A percentile compares a stretch with the other conserved stretches of the same genome.
Evolutionary conservation across 2,888 invertebrate species (phyloP).

Genomic region (Drymonia ruficornis): DNA sequence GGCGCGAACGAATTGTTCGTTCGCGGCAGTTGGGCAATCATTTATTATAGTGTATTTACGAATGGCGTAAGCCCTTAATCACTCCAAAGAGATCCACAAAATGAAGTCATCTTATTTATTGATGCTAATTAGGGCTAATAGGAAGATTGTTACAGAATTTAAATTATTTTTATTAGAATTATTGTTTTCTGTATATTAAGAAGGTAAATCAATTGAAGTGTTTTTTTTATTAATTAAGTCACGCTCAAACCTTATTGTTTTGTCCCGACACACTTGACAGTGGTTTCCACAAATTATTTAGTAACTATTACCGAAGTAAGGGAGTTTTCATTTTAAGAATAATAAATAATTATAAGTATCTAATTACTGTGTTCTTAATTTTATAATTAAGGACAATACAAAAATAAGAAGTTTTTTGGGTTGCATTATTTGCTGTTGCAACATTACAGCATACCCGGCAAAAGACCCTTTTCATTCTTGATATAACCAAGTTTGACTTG

Average conservation of each 20-base stretch:
- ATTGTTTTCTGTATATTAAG: conserved; percentile 80
- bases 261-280: conserved; percentile 45
- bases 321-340: conserved; percentile 72
- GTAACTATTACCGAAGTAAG: conserved; percentile 65
- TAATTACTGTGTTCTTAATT: conserved; percentile 43
- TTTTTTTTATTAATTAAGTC: conserved; percentile 66
- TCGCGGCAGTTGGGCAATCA: not conserved
- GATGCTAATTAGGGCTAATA: conserved; percentile 74
- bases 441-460: too few species aligned
- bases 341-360: conserved; percentile 76
- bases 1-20: too few species aligned
- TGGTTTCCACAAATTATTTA: conserved; percentile 62
- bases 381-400: conserved; percentile 9
- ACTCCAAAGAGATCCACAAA: conserved; percentile 70
- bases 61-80: conserved; percentile 40
- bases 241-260: conserved; percentile 70
- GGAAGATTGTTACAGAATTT: conserved; percentile 73
- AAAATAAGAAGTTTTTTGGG: too few species aligned
- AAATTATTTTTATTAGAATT: conserved; percentile 76
- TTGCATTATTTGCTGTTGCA: too few species aligned
- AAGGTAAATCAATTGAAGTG: conserved; percentile 66
- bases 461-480: too few species aligned
- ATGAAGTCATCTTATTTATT: conserved; percentile 81
- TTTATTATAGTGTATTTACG: conserved; percentile 25
- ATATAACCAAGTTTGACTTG: too few species aligned